These are phyloP conservation scores for Ips typographus DNA, from an alignment of 1,140 invertebrate genomes.

Conservation along the genomic window DNA sequence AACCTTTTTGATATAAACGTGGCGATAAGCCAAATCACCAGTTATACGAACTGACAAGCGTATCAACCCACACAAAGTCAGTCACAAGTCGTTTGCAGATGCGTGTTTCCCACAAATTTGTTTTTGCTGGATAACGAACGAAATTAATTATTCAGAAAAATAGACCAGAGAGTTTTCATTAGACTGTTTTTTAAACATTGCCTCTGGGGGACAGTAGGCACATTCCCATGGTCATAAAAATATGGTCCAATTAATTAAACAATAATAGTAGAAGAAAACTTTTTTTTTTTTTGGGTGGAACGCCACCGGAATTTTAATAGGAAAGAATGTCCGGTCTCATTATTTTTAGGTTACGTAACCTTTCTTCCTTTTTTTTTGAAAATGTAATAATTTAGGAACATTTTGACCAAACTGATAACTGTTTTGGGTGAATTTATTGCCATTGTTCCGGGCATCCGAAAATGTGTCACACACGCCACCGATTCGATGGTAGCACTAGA, in stretches of 20 bases:
- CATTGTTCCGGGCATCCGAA: no score
- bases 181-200: no score
- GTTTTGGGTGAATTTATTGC: slow-evolving; percentile 9
- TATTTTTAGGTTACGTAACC: slow-evolving; percentile 27
- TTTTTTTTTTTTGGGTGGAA: slow-evolving; percentile 23
- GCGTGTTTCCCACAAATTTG: slow-evolving; percentile 24
- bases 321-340: slow-evolving; percentile 29
- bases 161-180: no score
- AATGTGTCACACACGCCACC: no score
- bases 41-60: slow-evolving; percentile 24
- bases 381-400: no score
- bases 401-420: neutral
- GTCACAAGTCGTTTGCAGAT: slow-evolving; percentile 26
- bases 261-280: slow-evolving; percentile 18
- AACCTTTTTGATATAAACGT: slow-evolving; percentile 20
- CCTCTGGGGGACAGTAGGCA: neutral
- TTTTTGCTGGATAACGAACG: slow-evolving; percentile 7
- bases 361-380: no score
- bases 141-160: no score
- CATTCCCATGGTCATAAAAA: slow-evolving; percentile 14
- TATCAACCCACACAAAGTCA: slow-evolving; percentile 24
- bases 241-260: slow-evolving; percentile 31
- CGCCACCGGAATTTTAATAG: slow-evolving; percentile 32
- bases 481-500: no score
- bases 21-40: slow-evolving; percentile 27